Evolutionary conservation across 1,140 invertebrate genomes (phyloP).

Genomic region (Ceratosolen fusciceps): DNA sequence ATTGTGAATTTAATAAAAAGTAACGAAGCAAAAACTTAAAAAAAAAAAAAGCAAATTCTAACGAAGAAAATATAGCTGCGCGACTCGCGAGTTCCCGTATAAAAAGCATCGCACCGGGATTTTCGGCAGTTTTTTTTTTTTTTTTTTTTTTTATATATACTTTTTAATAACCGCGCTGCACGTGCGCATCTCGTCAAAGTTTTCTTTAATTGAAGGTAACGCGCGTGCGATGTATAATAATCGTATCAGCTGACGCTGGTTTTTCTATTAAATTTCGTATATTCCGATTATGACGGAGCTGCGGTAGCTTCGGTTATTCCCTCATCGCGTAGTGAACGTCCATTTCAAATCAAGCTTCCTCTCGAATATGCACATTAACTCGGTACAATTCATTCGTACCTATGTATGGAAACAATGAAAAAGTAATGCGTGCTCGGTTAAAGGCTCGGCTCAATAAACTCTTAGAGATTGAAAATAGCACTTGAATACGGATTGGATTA

Average conservation of each 20-base stretch:
- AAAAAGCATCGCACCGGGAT: not conserved
- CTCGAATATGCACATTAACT: too few species aligned
- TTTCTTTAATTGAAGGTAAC: slow-evolving; percentile 36
- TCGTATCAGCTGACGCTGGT: slow-evolving; percentile 48
- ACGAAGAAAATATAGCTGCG: slow-evolving; percentile 9
- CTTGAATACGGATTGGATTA: too few species aligned
- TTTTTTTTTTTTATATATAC: too few species aligned
- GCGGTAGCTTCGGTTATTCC: not conserved
- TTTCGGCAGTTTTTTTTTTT: slow-evolving; percentile 15
- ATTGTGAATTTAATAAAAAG: not conserved
- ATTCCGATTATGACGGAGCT: not conserved
- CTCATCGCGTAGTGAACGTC: not conserved
- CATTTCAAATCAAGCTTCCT: not conserved
- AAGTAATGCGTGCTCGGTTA: not conserved
- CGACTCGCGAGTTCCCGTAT: not conserved
- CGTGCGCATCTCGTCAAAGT: slow-evolving; percentile 38
- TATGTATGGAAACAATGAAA: not conserved
- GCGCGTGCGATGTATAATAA: slow-evolving; percentile 37
- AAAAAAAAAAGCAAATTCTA: not conserved
- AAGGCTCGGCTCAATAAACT: too few species aligned
- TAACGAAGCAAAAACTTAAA: not conserved
- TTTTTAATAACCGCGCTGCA: too few species aligned
- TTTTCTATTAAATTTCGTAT: slow-evolving; percentile 16
- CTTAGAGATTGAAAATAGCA: too few species aligned
- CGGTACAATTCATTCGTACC: too few species aligned